Conservation (phyloP, 2,888 invertebrate genomes). For the Dynastes grantii region DNA sequence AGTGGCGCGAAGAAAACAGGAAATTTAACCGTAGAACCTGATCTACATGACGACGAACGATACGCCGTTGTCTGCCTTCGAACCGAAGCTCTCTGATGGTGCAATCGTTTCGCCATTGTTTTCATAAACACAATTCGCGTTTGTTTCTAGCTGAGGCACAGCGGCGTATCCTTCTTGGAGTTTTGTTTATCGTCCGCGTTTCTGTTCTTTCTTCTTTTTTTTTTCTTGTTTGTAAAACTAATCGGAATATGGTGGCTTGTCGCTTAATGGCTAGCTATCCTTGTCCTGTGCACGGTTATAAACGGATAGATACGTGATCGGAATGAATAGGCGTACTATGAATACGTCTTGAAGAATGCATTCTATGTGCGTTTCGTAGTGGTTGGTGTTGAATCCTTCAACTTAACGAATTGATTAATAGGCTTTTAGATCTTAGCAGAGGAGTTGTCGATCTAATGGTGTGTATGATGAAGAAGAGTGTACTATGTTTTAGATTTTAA, state of each 20-base stretch:
- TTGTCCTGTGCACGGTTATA: not conserved
- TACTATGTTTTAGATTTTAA: not conserved
- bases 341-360: slow-evolving; percentile 18
- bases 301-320: slow-evolving; percentile 11
- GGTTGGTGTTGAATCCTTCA: not conserved
- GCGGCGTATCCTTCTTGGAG: not conserved
- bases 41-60: slow-evolving; percentile 27
- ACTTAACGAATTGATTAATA: slow-evolving; percentile 11
- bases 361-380: not conserved
- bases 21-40: slow-evolving; percentile 37
- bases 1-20: slow-evolving; percentile 47
- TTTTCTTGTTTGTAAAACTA: slow-evolving; percentile 33
- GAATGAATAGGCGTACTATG: slow-evolving; percentile 28
- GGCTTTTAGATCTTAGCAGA: not conserved
- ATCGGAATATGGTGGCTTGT: slow-evolving; percentile 12
- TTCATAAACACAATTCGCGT: slow-evolving; percentile 26
- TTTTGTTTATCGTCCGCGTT: slow-evolving; percentile 17
- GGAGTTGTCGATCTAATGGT: not conserved
- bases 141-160: slow-evolving; percentile 20
- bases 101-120: slow-evolving; percentile 42
- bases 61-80: slow-evolving; percentile 17
- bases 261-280: not conserved
- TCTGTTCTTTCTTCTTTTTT: slow-evolving; percentile 14
- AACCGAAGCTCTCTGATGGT: not conserved
- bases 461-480: not conserved